These are phyloP conservation scores for Andrena dorsata DNA, from an alignment of 2,888 invertebrate species.

Conservation along the genomic window DNA sequence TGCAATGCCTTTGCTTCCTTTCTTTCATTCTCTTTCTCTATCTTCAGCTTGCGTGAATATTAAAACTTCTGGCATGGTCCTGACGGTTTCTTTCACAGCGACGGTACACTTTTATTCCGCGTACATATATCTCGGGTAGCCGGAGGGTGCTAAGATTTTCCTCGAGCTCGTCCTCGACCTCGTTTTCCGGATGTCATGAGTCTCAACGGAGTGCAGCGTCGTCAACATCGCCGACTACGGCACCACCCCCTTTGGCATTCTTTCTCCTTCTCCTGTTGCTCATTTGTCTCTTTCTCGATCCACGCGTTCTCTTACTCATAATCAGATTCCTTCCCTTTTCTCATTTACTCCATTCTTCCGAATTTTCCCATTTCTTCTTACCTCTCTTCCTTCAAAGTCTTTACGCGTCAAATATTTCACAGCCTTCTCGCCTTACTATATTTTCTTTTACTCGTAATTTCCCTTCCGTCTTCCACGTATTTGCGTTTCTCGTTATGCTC, in stretches of 20 bases:
- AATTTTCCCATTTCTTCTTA: conserved; percentile 14
- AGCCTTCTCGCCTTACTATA: not conserved
- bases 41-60: conserved; percentile 22
- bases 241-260: conserved; percentile 38
- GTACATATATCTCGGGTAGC: conserved; percentile 40
- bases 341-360: not conserved
- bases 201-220: conserved; percentile 61
- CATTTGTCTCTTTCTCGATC: not conserved
- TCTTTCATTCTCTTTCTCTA: not conserved
- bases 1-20: not conserved
- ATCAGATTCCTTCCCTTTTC: conserved; percentile 13
- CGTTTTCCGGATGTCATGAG: conserved; percentile 64
- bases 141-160: conserved; percentile 57
- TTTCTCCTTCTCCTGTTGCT: conserved; percentile 28
- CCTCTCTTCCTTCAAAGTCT: not conserved
- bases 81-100: conserved; percentile 41
- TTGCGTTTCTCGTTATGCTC: not conserved
- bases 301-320: not conserved
- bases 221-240: conserved; percentile 40
- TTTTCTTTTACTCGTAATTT: not conserved
- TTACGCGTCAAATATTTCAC: conserved; percentile 13
- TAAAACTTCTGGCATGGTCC: conserved; percentile 45
- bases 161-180: conserved; percentile 69
- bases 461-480: not conserved
- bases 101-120: conserved; percentile 48